These are phyloP conservation scores for Loriculus beryllinus DNA, from an alignment of 2,797 vertebrate species.

Conservation along the genomic window DNA sequence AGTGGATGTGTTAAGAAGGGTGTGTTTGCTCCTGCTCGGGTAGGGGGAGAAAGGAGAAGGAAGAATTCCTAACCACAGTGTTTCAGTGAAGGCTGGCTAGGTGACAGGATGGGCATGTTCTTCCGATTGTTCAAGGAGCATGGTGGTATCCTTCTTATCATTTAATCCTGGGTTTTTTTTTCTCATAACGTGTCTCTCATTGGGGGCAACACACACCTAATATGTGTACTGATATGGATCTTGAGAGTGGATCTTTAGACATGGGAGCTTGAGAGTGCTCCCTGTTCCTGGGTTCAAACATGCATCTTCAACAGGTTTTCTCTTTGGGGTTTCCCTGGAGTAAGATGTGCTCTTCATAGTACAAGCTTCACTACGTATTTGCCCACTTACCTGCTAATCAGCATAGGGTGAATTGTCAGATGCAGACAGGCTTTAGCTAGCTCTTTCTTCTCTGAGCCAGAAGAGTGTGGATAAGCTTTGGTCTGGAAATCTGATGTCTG, in stretches of 20 bases:
- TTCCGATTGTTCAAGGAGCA: not conserved
- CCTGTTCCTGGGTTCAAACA: not conserved
- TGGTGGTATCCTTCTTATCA: not conserved
- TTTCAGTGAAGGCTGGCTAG: not conserved
- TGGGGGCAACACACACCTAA: not conserved
- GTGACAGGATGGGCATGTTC: not conserved
- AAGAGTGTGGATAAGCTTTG: not conserved
- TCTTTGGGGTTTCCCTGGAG: not conserved
- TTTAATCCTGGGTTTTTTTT: not conserved
- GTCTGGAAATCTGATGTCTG: not conserved
- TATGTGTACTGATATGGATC: not conserved
- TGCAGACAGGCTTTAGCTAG: not conserved
- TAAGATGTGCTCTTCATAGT: not conserved
- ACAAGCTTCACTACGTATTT: not conserved
- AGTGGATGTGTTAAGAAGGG: not conserved
- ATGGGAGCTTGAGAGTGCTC: not conserved
- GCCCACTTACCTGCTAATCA: not conserved
- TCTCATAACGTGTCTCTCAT: not conserved
- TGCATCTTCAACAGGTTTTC: not conserved
- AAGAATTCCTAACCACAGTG: not conserved
- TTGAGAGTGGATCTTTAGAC: not conserved
- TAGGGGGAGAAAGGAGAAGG: not conserved
- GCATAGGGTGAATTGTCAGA: not conserved
- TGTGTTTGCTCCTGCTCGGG: not conserved
- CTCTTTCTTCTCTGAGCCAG: not conserved